These are phyloP conservation scores for Rhinopomastus cyanomelas DNA, from an alignment of 2,113 vertebrate genomes.

Conservation along the genomic window DNA sequence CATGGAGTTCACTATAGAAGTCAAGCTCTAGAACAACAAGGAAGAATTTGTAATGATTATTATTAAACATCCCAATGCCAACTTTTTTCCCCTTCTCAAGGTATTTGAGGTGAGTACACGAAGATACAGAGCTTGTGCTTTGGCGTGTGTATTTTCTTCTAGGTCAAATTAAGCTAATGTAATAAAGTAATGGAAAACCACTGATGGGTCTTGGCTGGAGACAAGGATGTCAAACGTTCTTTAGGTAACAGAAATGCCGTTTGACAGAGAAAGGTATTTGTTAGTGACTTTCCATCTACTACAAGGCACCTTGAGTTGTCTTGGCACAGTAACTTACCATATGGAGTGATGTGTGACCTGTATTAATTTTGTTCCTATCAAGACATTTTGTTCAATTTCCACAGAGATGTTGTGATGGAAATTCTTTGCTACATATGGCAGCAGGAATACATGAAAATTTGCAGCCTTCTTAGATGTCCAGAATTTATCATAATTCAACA, in stretches of 20 bases:
- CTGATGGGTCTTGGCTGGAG: conserved; percentile 61
- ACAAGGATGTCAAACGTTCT: conserved; percentile 45
- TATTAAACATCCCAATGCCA: not conserved
- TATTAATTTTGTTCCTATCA: conserved; percentile 69
- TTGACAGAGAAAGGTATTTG: conserved; percentile 57
- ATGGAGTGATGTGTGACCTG: conserved; percentile 67
- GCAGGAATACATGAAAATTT: not conserved
- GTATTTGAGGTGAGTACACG: not conserved
- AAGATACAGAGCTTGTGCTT: conserved; percentile 10
- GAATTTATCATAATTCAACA: not conserved
- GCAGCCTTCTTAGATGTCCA: not conserved
- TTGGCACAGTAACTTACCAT: conserved; percentile 62
- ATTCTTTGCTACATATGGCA: conserved; percentile 58
- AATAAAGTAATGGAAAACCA: conserved; percentile 57
- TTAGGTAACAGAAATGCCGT: conserved; percentile 34
- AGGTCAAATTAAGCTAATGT: conserved; percentile 56
- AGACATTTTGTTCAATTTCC: conserved; percentile 66
- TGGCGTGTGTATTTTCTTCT: conserved; percentile 44
- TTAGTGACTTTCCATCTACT: conserved; percentile 66
- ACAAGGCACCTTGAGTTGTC: conserved; percentile 67
- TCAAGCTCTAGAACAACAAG: not conserved
- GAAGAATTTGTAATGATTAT: not conserved
- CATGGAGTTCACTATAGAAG: not conserved
- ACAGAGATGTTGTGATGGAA: conserved; percentile 53
- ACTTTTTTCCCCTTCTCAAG: not conserved